Evolutionary conservation across 2,888 invertebrate species (phyloP).

Genomic region (Pristionchus mayeri): DNA sequence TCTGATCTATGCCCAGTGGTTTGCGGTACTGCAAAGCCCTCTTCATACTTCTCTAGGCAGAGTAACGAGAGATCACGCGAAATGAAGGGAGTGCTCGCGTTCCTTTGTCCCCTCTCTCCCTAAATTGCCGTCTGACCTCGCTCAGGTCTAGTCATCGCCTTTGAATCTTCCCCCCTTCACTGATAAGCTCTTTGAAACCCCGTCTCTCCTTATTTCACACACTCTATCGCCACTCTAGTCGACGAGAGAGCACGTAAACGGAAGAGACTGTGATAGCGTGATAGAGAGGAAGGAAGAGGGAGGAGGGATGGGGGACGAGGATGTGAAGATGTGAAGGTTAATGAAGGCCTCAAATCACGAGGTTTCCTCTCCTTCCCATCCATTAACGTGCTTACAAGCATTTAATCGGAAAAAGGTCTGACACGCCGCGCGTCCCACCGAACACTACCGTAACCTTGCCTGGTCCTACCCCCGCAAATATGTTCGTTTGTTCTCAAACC

Average conservation of each 20-base stretch:
- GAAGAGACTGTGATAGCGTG: slow-evolving; percentile 1
- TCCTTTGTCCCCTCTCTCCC: too few species aligned
- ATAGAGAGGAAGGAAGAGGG: not conserved
- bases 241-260: not conserved
- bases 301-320: not conserved
- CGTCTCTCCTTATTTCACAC: not conserved
- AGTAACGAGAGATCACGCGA: not conserved
- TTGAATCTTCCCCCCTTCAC: not conserved
- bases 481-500: not conserved
- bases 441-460: not conserved
- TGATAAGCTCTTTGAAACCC: not conserved
- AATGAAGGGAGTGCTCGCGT: not conserved
- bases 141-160: not conserved
- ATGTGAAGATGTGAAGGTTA: not conserved
- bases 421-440: not conserved
- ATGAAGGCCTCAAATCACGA: slow-evolving; percentile 22
- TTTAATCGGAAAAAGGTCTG: not conserved
- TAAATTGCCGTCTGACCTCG: not conserved
- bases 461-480: not conserved
- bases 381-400: too few species aligned
- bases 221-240: not conserved
- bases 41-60: not conserved
- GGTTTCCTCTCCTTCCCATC: not conserved
- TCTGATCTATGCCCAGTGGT: too few species aligned
- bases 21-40: too few species aligned